Evolutionary conservation across 2,797 vertebrate species (phyloP), one percentile per base, ranked within the genome.

Genomic region (Momotus momota): DNA sequence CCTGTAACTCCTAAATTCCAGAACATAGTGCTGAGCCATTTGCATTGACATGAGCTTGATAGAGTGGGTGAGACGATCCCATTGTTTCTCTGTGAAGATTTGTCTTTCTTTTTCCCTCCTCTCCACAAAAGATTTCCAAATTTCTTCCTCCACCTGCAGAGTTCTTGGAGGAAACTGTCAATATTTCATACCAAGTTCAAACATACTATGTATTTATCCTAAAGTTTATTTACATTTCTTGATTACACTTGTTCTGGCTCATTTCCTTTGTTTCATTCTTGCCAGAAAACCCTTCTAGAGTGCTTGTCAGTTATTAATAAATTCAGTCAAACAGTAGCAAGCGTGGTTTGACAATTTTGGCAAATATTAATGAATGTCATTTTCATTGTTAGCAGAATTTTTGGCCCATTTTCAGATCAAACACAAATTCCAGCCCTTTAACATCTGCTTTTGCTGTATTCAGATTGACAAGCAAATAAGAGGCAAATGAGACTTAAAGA

Each of bases 141-240:
- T 90, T 73, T 95, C 88, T 95, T 86, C 90, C 82, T 92, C 79
- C 95, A 97, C 94, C 95, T 97, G 96, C 84, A 66, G 95, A 83
- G 75, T 64, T 97, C 82, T 80, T 90, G 84, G 92, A 96, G 95
- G 96, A 97, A 97, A 84, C 70, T 51, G 79, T 87, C 97, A 70
- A 96, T 97, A 97, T 97, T 97, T 98, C 97, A 97, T 87, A 81
- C 35, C 29, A 96, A 95, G 93, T 97, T 97, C 97, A 97, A 97
- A 97, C 90, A 66, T 91, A 83, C 88, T 74, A 52, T 81, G 38
- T 93, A 94, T 52, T 96, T 91, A 93, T 94, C 82, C 75, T 96
- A 87, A 92, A 94, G 81, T 96, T 97, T 98, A 97, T 98, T 98
- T 98, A 97, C 95, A 79, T 96, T 96, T 89, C 96, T 96, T 97